Evolutionary conservation across 1,140 invertebrate genomes (phyloP), one percentile per base, ranked within the genome.

Genomic region (Drosophila malerkotliana): DNA sequence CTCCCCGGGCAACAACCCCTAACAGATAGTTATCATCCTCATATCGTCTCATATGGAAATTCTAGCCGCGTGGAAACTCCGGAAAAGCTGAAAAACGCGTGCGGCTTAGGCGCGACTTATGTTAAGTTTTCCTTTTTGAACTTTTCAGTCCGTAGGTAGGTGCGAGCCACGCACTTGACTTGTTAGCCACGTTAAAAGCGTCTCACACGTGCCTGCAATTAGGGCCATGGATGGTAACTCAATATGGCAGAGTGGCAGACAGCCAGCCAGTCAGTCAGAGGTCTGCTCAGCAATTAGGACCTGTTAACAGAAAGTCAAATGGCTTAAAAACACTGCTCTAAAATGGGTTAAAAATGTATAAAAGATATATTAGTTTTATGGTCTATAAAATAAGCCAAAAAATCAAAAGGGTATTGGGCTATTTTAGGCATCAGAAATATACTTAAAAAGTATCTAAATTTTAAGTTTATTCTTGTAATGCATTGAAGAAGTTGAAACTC

Each of bases 161-260:
- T 79, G 80, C 77, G 51, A 79, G 66, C 41, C 44, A 56, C 69
- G 74, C 82, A 79, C 79, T 83, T 73, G 49, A 55, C 64, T 62
- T 69, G 72, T 71, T 77, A 73, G 67, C 67, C 67, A 69, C 63
- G 63, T 69, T 66, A 61, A 80, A 77, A 80, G 60, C 63, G 72
- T 24, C 64, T 85, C 80, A 78, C 84, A 87, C 87, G 87, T 90
- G 87, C 73, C 87, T 87, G 79, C 87, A 90, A 85, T 90, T 90
- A 90, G 80, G 59, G 54, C 45, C 45, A 68, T 37, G 61, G 87
- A 57, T 14, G 52, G 87, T 87, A 90, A 90, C 82, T 87, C 57
- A 72, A 90, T 90, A 83, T 66, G 57, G 39, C 41, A 24, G 26
- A 37, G 14, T 49, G 41, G 44, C 18, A 14, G 24, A 47, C 15